Evolutionary conservation across 2,888 invertebrate genomes (phyloP).

Genomic region (Helicoverpa assulta): DNA sequence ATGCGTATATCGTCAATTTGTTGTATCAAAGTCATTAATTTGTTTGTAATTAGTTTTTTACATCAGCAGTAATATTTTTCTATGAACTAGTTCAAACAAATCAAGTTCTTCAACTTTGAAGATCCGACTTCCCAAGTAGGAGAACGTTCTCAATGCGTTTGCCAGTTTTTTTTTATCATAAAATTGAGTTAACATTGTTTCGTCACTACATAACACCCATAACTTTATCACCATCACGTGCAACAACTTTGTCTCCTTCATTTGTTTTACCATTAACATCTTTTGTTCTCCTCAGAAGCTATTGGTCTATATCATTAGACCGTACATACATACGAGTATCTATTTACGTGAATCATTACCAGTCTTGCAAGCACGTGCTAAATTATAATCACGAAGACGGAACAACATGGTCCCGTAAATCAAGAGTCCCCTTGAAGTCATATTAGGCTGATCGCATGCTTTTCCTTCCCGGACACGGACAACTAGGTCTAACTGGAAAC

Average conservation of each 20-base stretch:
- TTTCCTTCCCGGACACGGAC: conserved; percentile 71
- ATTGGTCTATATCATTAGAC: conserved; percentile 2
- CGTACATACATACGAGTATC: background rate
- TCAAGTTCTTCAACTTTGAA: no score
- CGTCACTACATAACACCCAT: background rate
- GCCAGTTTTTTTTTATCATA: no score
- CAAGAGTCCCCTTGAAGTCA: conserved; percentile 70
- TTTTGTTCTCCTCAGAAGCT: background rate
- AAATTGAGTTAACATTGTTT: no score
- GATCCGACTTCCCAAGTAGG: no score
- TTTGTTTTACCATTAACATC: background rate
- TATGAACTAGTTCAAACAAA: no score
- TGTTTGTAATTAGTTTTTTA: no score
- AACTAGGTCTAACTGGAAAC: conserved; percentile 62
- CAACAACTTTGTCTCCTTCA: background rate
- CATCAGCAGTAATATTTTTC: no score
- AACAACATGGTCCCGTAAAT: conserved; percentile 64
- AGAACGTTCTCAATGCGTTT: no score
- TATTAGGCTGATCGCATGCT: conserved; percentile 62
- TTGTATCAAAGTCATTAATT: no score
- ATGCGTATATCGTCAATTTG: no score
- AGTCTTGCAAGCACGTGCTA: conserved; percentile 36
- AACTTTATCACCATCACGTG: background rate
- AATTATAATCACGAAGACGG: conserved; percentile 52
- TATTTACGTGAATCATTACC: conserved; percentile 34